Percentiles rank a stretch among this genome's conserved stretches.
Conservation (phyloP, 1,140 invertebrate genomes). For the Orius insidiosus region DNA sequence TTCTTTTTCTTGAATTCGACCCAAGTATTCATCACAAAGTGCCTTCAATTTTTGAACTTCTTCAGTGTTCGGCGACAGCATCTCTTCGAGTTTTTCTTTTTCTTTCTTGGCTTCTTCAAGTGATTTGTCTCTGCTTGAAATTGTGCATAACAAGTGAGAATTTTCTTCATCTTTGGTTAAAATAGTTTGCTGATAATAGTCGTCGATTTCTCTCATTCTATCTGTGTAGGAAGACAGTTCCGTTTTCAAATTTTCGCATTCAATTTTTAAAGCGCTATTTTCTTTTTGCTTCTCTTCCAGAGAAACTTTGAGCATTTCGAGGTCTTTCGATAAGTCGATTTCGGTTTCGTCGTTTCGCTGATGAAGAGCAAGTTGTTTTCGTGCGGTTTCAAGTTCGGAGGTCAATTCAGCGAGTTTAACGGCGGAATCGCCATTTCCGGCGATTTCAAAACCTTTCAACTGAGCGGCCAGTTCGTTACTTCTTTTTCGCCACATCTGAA, state of each 20-base stretch:
- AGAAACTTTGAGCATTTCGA: conserved; percentile 26
- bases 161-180: conserved; percentile 17
- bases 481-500: conserved; percentile 45
- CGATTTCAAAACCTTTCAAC: conserved; percentile 18
- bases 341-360: conserved; percentile 20
- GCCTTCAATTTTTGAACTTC: not conserved
- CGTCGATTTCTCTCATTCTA: conserved; percentile 12
- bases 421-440: too few species aligned
- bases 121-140: conserved; percentile 9
- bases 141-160: conserved; percentile 9
- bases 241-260: conserved; percentile 14
- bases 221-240: conserved; percentile 13
- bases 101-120: not conserved
- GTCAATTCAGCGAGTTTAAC: not conserved
- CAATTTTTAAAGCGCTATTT: conserved; percentile 15
- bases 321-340: too few species aligned
- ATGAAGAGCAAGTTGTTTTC: conserved; percentile 23
- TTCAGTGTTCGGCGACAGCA: not conserved
- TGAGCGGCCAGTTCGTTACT: conserved; percentile 37
- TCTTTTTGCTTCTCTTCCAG: conserved; percentile 23
- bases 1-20: not conserved
- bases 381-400: conserved; percentile 3
- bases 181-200: conserved; percentile 12
- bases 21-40: too few species aligned
- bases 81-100: not conserved